Base-by-base conservation (phyloP, 2,888 invertebrate genomes). In the Pyrrhia umbra region DNA sequence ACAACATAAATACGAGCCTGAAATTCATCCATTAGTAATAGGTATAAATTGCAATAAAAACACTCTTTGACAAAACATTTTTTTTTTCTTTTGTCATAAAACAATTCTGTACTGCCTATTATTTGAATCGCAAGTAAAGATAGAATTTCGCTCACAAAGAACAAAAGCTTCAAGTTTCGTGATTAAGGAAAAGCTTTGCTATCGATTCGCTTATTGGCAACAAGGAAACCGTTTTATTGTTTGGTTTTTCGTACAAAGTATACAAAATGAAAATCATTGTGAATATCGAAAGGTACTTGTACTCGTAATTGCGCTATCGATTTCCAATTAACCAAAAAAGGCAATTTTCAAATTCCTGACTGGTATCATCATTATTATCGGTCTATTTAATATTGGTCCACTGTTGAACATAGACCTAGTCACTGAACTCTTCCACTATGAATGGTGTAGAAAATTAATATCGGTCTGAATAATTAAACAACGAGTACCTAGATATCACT, bases 101-200 rank as follows among this genome's bases (percentile, higher is more conserved):
- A n/a, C n/a, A 30, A 13, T 30, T 13, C 13, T n/a, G 34, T n/a
- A 34, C 1, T 25, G 13, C 9, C 2, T 6, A 23, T 30, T 46
- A 40, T 40, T 65, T 46, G 20, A 45, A 57, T 15, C 8, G 6
- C 5, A 23, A 20, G 16, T 16, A 39, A 45, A 15, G 18, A 25
- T 23, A 46, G 2, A 16, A 43, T 20, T 43, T 9, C 1, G 16
- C 49, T 34, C 6, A 34, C 39, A 46, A 56, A 47, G 10, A 18
- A 16, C 6, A 18, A 20, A n/a, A 21, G 23, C 2, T 30, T n/a
- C 5, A 34, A 40, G 16, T 6, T 59, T 59, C 18, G 6, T 43
- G 10, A 20, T 49, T 51, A 43, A 18, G 23, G 46, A 46, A 54
- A 46, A 50, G 46, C 39, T 46, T 50, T 42, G 20, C n/a, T 42